These are phyloP conservation scores for Rapana venosa DNA, from an alignment of 2,888 invertebrate genomes.

Conservation along the genomic window DNA sequence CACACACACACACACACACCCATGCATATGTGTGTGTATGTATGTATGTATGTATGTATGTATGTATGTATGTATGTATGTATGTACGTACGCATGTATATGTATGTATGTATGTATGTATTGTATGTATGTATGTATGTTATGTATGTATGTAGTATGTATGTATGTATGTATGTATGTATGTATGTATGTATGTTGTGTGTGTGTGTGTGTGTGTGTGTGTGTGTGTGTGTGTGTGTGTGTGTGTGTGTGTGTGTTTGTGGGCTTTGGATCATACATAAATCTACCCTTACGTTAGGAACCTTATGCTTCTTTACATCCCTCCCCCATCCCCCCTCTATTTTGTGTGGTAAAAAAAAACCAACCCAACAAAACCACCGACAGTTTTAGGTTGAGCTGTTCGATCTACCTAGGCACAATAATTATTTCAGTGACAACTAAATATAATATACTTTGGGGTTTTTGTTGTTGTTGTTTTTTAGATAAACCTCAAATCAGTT, in stretches of 20 bases:
- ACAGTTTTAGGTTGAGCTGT: too few relatives aligned
- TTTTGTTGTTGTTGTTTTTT: too few relatives aligned
- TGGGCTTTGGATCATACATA: neutral
- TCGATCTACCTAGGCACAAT: too few relatives aligned
- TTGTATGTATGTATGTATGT: neutral
- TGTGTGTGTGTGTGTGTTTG: neutral
- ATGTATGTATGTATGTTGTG: neutral
- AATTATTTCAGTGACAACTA: neutral
- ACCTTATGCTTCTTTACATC: neutral
- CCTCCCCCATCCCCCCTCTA: too few relatives aligned
- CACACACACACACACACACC: neutral
- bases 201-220: neutral
- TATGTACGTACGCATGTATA: neutral
- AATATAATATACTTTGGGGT: too few relatives aligned
- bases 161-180: neutral
- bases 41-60: neutral
- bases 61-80: neutral
- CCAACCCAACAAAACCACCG: too few relatives aligned
- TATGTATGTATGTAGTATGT: neutral
- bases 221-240: neutral
- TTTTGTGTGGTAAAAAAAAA: too few relatives aligned
- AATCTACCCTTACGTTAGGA: accelerated
- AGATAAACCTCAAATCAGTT: too few relatives aligned
- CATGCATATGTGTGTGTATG: neutral
- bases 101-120: neutral